Base-by-base conservation (phyloP, 1,140 invertebrate species). In the Ridgeia piscesae region DNA sequence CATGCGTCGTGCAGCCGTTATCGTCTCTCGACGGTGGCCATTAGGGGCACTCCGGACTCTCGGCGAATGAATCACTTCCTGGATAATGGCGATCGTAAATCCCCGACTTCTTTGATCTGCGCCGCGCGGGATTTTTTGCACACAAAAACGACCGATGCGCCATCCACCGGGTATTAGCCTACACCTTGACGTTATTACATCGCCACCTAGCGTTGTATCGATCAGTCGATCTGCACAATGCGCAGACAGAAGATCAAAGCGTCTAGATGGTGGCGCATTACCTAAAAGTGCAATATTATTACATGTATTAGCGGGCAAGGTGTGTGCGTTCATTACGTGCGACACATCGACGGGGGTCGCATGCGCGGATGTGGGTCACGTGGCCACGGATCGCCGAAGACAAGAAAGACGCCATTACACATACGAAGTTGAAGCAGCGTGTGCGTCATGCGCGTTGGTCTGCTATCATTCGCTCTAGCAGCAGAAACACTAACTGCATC, bases 31-130 rank as follows among this genome's bases (percentile, higher is more conserved):
- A 31, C 17, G 58, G 42, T 31, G 58, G 58, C 58, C 58, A 77
- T 77, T 77, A 77, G 58, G 27, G 58, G 58, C 58, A 77, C 58
- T 77, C 58, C 58, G 58, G 58, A 77, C 58, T 77, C 58, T 17
- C 58, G 2, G 58, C 58, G 58, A 77, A 77, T 77, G 58, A 77
- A 77, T 77, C 58, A 77, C 58, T 77, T 77, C 58, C 58, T 77
- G 58, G 58, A 77, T 77, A 77, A 77, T 77, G 58, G 58, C 58
- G 27, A 77, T 77, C 58, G 58, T 77, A 77, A 77, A 77, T 77
- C 58, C 58, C 58, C 58, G 58, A 31, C 58, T 31, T 31, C 58
- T 77, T 77, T 77, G 58, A 77, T 77, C 58, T 77, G 58, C 27
- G 58, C 58, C 58, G 58, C 58, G 58, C 58, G 58, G 58, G 58